Base-by-base conservation (phyloP, 2,888 invertebrate genomes). In the Zeuzera pyrina region DNA sequence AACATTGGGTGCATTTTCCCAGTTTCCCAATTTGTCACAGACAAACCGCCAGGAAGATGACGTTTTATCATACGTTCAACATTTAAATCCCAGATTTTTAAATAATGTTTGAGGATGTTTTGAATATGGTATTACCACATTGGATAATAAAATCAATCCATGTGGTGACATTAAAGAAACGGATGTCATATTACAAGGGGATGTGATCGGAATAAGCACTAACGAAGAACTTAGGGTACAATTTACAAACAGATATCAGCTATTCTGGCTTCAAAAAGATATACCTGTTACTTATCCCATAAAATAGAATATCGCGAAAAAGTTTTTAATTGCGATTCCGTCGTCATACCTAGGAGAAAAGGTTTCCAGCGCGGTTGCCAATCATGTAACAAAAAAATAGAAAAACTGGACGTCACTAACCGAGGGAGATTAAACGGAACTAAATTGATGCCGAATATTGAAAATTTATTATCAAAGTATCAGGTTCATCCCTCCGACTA, bases 1-100 rank as follows among this genome's bases (percentile, higher is more conserved):
- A 48, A 48, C 29, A 51, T 52, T 46, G 35, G 46, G 47, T 38
- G 43, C 49, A 49, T 47, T 51, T 43, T 50, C 41, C 34, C 41
- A 52, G 41, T 52, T 49, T 33, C 34, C 45, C 36, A 46, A 49
- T 33, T 36, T 38, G 31, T 38, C 38, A 15, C 38, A 36, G 39
- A 34, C 31, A 48, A 38, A 42, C 21, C 21, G 36, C 28, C 15
- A 32, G 23, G 34, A 41, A 26, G 33, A 38, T 3, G 33, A 44
- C 33, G 34, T 38, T 25, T 30, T 34, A 30, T 40, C 36, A 13
- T 41, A 41, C 35, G 25, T 26, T 39, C 34, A 43, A 38, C 39
- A 41, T 38, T 45, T 45, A 33, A 38, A 2, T 37, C 35, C 34
- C 35, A n/a, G n/a, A n/a, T n/a, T 35, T 42, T 16, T 35, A 37